Conservation (phyloP, 2,888 invertebrate species). For the Zygogramma bicolorata region DNA sequence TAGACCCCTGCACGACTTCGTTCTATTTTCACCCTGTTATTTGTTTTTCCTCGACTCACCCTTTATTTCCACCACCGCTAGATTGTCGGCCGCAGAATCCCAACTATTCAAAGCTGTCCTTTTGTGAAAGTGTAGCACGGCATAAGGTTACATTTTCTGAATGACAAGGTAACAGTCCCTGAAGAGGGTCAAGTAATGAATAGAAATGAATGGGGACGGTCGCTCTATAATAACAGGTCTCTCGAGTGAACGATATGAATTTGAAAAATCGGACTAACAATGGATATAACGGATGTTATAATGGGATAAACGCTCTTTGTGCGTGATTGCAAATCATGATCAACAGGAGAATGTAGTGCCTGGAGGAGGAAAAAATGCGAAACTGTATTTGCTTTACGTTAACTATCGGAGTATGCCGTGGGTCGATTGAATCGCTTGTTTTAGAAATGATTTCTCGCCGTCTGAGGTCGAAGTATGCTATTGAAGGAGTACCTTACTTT, state of each 20-base stretch:
- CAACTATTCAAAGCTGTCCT: neutral
- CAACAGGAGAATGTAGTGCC: neutral
- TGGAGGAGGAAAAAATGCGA: neutral
- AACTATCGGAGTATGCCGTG: neutral
- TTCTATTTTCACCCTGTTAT: neutral
- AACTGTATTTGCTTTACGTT: neutral
- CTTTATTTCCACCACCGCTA: neutral
- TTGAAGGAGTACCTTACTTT: neutral
- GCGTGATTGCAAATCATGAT: conserved; percentile 1
- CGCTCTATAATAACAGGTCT: conserved; percentile 7
- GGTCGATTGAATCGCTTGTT: neutral
- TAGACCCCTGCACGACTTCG: neutral
- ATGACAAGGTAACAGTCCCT: conserved; percentile 9
- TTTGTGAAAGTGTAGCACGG: conserved; percentile 3
- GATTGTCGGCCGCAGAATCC: conserved; percentile 1
- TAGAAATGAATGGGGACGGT: neutral
- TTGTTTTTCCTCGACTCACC: neutral
- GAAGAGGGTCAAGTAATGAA: conserved; percentile 9
- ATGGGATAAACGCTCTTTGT: conserved; percentile 1
- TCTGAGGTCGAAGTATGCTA: neutral
- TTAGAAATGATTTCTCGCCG: neutral
- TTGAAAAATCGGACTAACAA: conserved; percentile 2
- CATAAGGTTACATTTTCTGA: conserved; percentile 14
- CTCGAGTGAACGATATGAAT: neutral
- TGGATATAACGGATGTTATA: conserved; percentile 4